Evolutionary conservation across 2,113 vertebrate species (phyloP).

Genomic region (Scomber japonicus): DNA sequence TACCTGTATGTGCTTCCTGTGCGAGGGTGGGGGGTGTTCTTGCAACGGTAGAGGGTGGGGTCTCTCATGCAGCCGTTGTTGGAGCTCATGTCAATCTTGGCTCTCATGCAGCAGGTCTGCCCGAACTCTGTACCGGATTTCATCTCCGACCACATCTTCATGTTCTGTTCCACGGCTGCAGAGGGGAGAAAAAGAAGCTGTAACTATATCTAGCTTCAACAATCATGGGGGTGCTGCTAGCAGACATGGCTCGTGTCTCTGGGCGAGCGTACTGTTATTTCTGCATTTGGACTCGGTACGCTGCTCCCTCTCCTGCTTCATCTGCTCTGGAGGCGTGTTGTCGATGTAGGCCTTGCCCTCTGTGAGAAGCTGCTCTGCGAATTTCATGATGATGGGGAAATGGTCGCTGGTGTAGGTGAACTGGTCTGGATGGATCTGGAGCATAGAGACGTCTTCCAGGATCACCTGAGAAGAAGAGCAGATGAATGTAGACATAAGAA

Average conservation of each 20-base stretch:
- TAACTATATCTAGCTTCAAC: too few species aligned
- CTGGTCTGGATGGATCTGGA: slow-evolving; percentile 96
- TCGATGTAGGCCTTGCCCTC: slow-evolving; percentile 97
- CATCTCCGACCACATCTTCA: slow-evolving; percentile 97
- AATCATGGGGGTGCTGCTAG: background rate
- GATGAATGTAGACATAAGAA: background rate
- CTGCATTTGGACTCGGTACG: slow-evolving; percentile 91
- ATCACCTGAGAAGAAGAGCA: slow-evolving; percentile 88
- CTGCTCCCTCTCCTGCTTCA: slow-evolving; percentile 97
- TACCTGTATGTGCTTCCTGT: slow-evolving; percentile 93
- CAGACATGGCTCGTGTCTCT: background rate
- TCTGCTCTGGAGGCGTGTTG: slow-evolving; percentile 93
- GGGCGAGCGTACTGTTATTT: slow-evolving; percentile 86
- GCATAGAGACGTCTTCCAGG: slow-evolving; percentile 96
- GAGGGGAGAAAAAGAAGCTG: background rate
- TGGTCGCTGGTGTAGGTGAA: slow-evolving; percentile 99
- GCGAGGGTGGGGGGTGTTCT: slow-evolving; percentile 94
- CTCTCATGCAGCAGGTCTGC: slow-evolving; percentile 95
- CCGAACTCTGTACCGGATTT: slow-evolving; percentile 91
- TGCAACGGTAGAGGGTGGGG: slow-evolving; percentile 97
- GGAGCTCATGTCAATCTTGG: slow-evolving; percentile 98
- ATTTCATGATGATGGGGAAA: slow-evolving; percentile 90
- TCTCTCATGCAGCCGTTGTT: slow-evolving; percentile 99
- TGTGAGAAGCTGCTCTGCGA: slow-evolving; percentile 91
- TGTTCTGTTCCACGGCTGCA: slow-evolving; percentile 93